Base-by-base conservation (phyloP, 2,113 vertebrate species). In the Thalassarche chlororhynchos region DNA sequence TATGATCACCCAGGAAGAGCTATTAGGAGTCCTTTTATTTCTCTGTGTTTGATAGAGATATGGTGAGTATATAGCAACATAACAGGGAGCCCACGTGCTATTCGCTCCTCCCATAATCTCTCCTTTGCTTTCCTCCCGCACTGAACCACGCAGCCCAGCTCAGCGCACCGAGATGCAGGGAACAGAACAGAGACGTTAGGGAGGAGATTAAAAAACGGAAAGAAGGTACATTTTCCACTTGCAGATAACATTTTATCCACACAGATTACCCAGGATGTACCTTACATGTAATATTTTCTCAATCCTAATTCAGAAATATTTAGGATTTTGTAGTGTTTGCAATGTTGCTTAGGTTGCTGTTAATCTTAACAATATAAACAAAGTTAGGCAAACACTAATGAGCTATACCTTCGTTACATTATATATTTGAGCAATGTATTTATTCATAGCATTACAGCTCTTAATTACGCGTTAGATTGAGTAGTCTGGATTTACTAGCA, bases 11-110 rank as follows among this genome's bases (percentile, higher is more conserved):
- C 68, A 71, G 24, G 46, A 71, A 76, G 44, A 71, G 19, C 14
- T 89, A 31, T 52, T 25, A 64, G 9, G 20, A 80, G 21, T 46
- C 60, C n/a, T 76, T 54, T 34, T 51, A 15, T 61, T 79, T 65
- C 55, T n/a, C 51, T 13, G 15, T 31, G 10, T 62, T 64, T 81
- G 42, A 55, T 12, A 61, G 29, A 49, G 8, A 7, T 6, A 32
- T 1, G 2, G 29, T 31, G 61, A 86, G 24, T 4, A n/a, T 5
- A 20, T 9, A 86, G 58, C 14, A 46, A 60, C 28, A 5, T 10
- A 38, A 40, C 1, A 44, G 12, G 26, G 62, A 81, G 12, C 44
- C 14, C 31, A 23, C 1, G 0, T 8, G 15, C 58, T 66, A 7
- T 38, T 75, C 44, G 29, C 29, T 62, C 34, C 55, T 38, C 23